A percentile compares a stretch with the other conserved stretches of the same genome.
Evolutionary conservation across 2,113 vertebrate genomes (phyloP).

Genomic region (Syngnathus scovelli): DNA sequence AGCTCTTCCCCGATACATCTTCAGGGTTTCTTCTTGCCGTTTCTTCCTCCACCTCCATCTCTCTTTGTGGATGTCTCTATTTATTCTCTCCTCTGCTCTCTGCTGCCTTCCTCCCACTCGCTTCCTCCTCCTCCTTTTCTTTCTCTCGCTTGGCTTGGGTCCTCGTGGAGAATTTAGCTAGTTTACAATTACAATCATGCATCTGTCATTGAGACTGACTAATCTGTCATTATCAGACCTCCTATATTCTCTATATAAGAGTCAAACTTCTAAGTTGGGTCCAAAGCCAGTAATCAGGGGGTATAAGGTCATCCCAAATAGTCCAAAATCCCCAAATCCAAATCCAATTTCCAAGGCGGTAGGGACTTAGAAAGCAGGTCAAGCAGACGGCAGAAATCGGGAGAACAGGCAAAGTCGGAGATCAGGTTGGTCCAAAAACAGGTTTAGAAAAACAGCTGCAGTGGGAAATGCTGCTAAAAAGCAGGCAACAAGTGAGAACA

Average conservation of each 20-base stretch:
- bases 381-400: no score
- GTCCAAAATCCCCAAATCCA: no score
- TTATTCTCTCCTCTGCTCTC: conserved; percentile 58
- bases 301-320: no score
- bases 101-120: conserved; percentile 55
- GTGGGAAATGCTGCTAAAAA: no score
- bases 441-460: no score
- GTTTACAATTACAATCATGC: conserved; percentile 68
- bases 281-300: no score
- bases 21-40: conserved; percentile 50
- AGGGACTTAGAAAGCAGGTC: no score
- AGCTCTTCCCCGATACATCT: conserved; percentile 25
- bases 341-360: no score
- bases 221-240: conserved; percentile 68
- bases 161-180: conserved; percentile 53
- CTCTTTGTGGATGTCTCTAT: conserved; percentile 66
- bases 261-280: no score
- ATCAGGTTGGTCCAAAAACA: no score
- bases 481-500: no score
- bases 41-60: conserved; percentile 63
- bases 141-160: conserved; percentile 23
- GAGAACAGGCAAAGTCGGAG: no score
- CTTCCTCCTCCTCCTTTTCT: conserved; percentile 35
- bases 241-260: conserved; percentile 35
- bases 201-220: conserved; percentile 73